Evolutionary conservation across 2,888 invertebrate genomes (phyloP).

Genomic region (Tenodera sinensis): DNA sequence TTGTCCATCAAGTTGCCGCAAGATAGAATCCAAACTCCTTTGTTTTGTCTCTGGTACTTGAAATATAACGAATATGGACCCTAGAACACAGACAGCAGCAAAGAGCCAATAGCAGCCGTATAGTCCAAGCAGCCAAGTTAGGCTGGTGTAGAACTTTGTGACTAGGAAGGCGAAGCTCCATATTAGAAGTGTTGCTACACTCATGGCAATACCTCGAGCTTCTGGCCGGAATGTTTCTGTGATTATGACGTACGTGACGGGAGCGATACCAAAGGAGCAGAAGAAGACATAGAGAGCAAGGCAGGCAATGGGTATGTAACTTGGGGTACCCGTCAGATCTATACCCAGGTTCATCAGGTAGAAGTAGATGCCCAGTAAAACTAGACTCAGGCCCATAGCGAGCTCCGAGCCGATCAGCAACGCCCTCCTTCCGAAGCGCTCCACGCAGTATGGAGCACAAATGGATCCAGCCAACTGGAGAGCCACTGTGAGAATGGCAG

Average conservation of each 20-base stretch:
- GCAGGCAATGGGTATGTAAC: slow-evolving; percentile 16
- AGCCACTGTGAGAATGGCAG: slow-evolving; percentile 46
- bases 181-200: slow-evolving; percentile 32
- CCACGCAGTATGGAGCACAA: slow-evolving; percentile 40
- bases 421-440: slow-evolving; percentile 46
- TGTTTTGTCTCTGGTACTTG: slow-evolving; percentile 49
- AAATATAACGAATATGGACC: slow-evolving; percentile 40
- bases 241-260: slow-evolving; percentile 19
- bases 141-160: slow-evolving; percentile 45
- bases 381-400: slow-evolving; percentile 38
- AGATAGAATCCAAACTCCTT: slow-evolving; percentile 45
- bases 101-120: slow-evolving; percentile 47
- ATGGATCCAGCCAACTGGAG: slow-evolving; percentile 42
- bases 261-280: slow-evolving; percentile 13
- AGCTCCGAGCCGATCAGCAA: slow-evolving; percentile 46
- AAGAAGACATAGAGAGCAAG: slow-evolving; percentile 12
- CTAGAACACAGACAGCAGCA: slow-evolving; percentile 41
- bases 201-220: slow-evolving; percentile 15
- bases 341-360: slow-evolving; percentile 20
- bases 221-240: slow-evolving; percentile 22
- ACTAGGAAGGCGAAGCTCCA: slow-evolving; percentile 43
- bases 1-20: slow-evolving; percentile 36
- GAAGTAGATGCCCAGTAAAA: slow-evolving; percentile 40
- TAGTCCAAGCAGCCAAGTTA: slow-evolving; percentile 43
- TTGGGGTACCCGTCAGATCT: neutral